A percentile compares a stretch with the other conserved stretches of the same genome.
Evolutionary conservation across 2,113 vertebrate species (phyloP).

Genomic region (Candoia aspera): DNA sequence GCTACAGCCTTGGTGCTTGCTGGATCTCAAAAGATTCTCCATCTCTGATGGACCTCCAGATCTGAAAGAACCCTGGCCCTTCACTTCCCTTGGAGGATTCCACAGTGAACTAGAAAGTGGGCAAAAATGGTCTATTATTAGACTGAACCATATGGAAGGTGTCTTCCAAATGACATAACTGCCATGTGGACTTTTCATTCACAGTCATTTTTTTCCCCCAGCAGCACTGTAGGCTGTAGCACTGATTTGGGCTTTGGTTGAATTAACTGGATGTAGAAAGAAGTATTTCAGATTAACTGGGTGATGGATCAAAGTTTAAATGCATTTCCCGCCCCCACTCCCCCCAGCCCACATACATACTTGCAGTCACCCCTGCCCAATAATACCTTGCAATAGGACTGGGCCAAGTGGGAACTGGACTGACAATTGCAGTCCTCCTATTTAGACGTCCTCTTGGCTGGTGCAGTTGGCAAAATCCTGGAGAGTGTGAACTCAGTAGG

Average conservation of each 20-base stretch:
- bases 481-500: constrained; percentile 40
- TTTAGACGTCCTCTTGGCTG: constrained; percentile 54
- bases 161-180: not conserved
- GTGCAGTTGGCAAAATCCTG: constrained; percentile 57
- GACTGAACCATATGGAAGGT: not conserved
- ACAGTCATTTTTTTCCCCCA: not conserved
- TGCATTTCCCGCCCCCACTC: not conserved
- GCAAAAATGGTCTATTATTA: not conserved
- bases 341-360: not conserved
- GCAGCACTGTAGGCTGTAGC: not conserved
- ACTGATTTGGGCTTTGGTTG: not conserved
- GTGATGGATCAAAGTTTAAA: constrained; percentile 14
- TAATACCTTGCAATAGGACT: constrained; percentile 5
- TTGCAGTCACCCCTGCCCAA: not conserved
- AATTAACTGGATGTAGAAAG: not conserved
- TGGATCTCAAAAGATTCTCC: not conserved
- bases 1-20: not conserved
- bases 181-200: not conserved
- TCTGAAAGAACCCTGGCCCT: not conserved
- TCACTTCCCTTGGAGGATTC: not conserved
- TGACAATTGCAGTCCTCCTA: constrained; percentile 37
- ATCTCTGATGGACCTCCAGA: not conserved
- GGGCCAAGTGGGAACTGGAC: constrained; percentile 2
- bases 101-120: not conserved
- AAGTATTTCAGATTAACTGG: not conserved